These are phyloP conservation scores for Lineus longissimus DNA, from an alignment of 1,140 invertebrate species.

Conservation along the genomic window DNA sequence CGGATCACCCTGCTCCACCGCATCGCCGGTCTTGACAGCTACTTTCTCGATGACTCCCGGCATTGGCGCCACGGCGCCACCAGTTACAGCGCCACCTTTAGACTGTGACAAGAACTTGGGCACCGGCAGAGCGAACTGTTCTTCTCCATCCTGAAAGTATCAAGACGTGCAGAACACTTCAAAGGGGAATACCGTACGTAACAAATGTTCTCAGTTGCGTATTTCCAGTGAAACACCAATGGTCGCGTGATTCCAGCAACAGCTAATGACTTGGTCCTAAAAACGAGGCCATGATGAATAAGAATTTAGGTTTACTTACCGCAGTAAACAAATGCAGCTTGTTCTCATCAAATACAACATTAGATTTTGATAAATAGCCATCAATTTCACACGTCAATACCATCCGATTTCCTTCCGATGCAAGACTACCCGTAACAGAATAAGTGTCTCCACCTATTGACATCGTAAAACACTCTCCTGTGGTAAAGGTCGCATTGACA, in stretches of 20 bases:
- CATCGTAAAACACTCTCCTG: slow-evolving; percentile 26
- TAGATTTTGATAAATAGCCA: slow-evolving; percentile 42
- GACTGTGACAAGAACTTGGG: slow-evolving; percentile 51
- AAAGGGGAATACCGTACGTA: too few species aligned
- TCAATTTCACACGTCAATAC: slow-evolving; percentile 44
- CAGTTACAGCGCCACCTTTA: slow-evolving; percentile 25
- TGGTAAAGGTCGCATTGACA: slow-evolving; percentile 26
- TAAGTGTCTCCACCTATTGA: slow-evolving; percentile 46
- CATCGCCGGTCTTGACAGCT: slow-evolving; percentile 72
- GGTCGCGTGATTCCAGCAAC: too few species aligned
- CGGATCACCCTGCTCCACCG: slow-evolving; percentile 77
- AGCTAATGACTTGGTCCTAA: too few species aligned
- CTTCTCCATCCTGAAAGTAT: slow-evolving; percentile 49
- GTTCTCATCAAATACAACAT: slow-evolving; percentile 46
- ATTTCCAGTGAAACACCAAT: too few species aligned
- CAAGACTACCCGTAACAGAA: slow-evolving; percentile 37
- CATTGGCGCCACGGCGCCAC: slow-evolving; percentile 80
- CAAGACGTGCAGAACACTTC: slow-evolving; percentile 12
- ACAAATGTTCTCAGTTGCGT: too few species aligned
- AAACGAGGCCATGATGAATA: too few species aligned
- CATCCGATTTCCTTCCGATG: slow-evolving; percentile 29
- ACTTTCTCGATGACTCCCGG: slow-evolving; percentile 93
- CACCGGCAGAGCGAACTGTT: slow-evolving; percentile 50
- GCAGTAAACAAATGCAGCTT: slow-evolving; percentile 53
- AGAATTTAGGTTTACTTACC: too few species aligned